A percentile compares a stretch with the other conserved stretches of the same genome.
phyloP scores from a whole-genome alignment of 2,888 invertebrate genomes.

The Lymantria dispar region DNA sequence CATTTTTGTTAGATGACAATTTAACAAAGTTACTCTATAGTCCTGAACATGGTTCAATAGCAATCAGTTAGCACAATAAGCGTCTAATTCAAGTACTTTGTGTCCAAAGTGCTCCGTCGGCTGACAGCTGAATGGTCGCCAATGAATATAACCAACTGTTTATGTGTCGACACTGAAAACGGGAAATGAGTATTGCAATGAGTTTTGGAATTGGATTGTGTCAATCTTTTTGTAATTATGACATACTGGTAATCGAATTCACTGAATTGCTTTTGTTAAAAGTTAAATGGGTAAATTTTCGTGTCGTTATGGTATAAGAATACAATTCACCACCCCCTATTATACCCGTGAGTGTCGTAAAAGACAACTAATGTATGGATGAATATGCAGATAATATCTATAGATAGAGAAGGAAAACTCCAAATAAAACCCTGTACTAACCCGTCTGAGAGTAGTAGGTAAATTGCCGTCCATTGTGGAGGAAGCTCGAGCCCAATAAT shows the following conservation, averaged over 20 bases:
- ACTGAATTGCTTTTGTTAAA: not conserved
- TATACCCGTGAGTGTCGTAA: too few relatives aligned
- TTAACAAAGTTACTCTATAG: constrained; percentile 19
- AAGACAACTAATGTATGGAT: too few relatives aligned
- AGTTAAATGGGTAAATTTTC: not conserved
- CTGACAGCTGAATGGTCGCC: constrained; percentile 31
- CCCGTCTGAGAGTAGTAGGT: too few relatives aligned
- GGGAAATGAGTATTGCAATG: constrained; percentile 31
- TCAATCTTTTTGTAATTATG: constrained; percentile 2
- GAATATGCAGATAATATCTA: too few relatives aligned
- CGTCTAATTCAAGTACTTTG: constrained; percentile 38
- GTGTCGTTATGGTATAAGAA: too few relatives aligned
- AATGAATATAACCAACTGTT: constrained; percentile 34
- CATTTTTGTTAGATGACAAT: too few relatives aligned
- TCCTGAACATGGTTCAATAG: constrained; percentile 27
- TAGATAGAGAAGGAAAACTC: too few relatives aligned
- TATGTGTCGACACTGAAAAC: constrained; percentile 20
- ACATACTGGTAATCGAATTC: not conserved
- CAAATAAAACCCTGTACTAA: too few relatives aligned
- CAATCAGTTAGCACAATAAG: constrained; percentile 42
- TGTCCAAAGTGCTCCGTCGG: constrained; percentile 13
- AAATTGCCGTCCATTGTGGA: too few relatives aligned
- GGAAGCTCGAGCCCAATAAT: too few relatives aligned
- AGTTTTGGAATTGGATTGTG: constrained; percentile 6
- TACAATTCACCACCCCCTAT: too few relatives aligned